Evolutionary conservation across 2,113 vertebrate species (phyloP).

Genomic region (Pyxicephalus adspersus): DNA sequence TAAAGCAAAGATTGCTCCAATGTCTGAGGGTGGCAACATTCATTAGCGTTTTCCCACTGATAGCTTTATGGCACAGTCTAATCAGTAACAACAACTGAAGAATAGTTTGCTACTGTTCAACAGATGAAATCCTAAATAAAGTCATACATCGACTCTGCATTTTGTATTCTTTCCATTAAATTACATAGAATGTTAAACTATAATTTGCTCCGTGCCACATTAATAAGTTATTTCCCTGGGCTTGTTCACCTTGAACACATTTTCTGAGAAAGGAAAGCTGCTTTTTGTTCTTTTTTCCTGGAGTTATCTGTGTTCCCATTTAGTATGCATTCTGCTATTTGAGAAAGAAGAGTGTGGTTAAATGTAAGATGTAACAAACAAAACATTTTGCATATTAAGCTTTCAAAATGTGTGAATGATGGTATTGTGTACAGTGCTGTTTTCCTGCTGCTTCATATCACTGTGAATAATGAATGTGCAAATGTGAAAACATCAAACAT

Average conservation of each 20-base stretch:
- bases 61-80: too few species aligned
- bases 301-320: background rate
- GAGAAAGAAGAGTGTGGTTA: background rate
- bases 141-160: too few species aligned
- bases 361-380: background rate
- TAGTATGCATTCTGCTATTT: background rate
- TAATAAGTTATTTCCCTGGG: background rate
- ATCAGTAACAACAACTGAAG: too few species aligned
- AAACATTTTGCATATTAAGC: conserved; percentile 24
- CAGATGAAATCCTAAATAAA: too few species aligned
- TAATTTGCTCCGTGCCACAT: too few species aligned
- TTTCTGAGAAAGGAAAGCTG: background rate
- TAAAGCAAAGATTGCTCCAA: too few species aligned
- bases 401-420: conserved; percentile 27
- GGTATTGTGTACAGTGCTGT: conserved; percentile 23
- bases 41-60: too few species aligned
- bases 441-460: conserved; percentile 24
- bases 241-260: background rate
- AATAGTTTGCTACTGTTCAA: too few species aligned
- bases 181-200: too few species aligned
- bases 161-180: too few species aligned
- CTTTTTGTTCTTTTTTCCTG: background rate
- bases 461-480: conserved; percentile 37
- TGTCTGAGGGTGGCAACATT: too few species aligned
- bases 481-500: conserved; percentile 43